Percentiles rank a stretch among this genome's conserved stretches.
Conservation (phyloP, 2,113 vertebrate species). For the Prunella himalayana region DNA sequence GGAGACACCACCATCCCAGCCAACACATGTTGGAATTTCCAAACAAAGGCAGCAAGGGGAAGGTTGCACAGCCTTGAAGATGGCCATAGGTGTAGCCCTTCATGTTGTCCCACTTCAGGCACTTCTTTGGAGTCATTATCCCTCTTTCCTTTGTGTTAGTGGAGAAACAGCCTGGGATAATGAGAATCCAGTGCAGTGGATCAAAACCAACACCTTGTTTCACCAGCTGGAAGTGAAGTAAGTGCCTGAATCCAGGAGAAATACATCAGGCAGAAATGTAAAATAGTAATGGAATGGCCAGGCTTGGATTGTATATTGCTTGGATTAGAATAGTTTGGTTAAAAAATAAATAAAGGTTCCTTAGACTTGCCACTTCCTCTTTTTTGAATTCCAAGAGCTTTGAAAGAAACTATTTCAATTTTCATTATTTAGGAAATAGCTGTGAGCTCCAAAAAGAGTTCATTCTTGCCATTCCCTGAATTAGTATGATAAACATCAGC, state of each 20-base stretch:
- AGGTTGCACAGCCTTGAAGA: too few relatives aligned
- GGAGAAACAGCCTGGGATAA: neutral
- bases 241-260: neutral
- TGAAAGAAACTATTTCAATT: neutral
- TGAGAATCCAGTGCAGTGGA: neutral
- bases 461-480: neutral
- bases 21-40: fast-evolving
- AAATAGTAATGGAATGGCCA: neutral
- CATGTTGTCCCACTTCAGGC: fast-evolving
- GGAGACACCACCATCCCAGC: fast-evolving
- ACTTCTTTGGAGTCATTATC: neutral
- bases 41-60: neutral
- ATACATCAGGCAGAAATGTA: neutral
- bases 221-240: neutral
- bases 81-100: neutral
- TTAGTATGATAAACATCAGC: neutral
- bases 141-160: neutral
- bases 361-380: neutral
- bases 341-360: neutral
- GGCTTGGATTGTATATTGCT: neutral
- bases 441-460: neutral
- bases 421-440: neutral
- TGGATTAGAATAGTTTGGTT: neutral
- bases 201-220: neutral
- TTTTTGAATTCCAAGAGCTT: neutral